Conservation (phyloP, 2,113 vertebrate genomes). For the Rattus norvegicus region GRCr8 NC_086034.1:37928001-37928500, state of each 20-base stretch:
- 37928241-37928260: conserved; percentile 84
- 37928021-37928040: conserved; percentile 86
- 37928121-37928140: conserved; percentile 90
- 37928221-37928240: conserved; percentile 87
- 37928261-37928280: conserved; percentile 91
- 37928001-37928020: conserved; percentile 87
- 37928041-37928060: conserved; percentile 86
- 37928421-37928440: conserved; percentile 89
- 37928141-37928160: conserved; percentile 90
- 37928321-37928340: conserved; percentile 85
- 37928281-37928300: conserved; percentile 91
- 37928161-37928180: conserved; percentile 78
- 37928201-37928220: conserved; percentile 81
- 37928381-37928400: conserved; percentile 89
- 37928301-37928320: conserved; percentile 95
- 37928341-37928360: conserved; percentile 70
- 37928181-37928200: neutral
- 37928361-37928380: conserved; percentile 56
- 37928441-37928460: conserved; percentile 77
- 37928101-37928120: conserved; percentile 90
- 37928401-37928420: conserved; percentile 95
- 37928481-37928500: conserved; percentile 6
- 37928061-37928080: conserved; percentile 86
- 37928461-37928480: conserved; percentile 77
- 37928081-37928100: conserved; percentile 87